Conservation (phyloP, 2,797 vertebrate genomes). For the Coccyzus lansbergi region DNA sequence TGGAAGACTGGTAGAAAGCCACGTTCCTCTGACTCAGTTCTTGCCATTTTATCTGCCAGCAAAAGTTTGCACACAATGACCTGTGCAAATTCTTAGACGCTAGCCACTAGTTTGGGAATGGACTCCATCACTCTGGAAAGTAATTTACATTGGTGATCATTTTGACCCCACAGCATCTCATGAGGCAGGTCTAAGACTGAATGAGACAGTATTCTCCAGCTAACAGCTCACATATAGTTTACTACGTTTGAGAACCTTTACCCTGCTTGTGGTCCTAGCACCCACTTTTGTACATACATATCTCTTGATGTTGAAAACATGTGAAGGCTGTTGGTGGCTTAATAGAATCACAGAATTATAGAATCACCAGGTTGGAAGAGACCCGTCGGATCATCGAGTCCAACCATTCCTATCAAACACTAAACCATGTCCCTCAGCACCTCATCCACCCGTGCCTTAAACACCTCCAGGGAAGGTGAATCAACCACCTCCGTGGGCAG, state of each 20-base stretch:
- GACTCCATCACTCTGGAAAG: neutral
- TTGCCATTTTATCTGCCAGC: neutral
- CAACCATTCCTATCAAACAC: too few relatives aligned
- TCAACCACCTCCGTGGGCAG: too few relatives aligned
- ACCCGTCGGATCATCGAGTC: too few relatives aligned
- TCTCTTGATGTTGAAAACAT: neutral
- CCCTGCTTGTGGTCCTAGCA: neutral
- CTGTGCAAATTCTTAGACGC: neutral
- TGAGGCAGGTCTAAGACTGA: neutral
- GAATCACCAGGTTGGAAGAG: too few relatives aligned
- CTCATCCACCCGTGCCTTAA: too few relatives aligned
- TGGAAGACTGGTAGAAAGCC: neutral
- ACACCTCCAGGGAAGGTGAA: too few relatives aligned
- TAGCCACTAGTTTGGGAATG: neutral
- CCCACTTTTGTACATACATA: neutral
- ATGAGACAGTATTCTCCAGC: neutral
- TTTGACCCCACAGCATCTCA: neutral
- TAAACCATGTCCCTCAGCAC: too few relatives aligned
- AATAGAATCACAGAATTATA: too few relatives aligned
- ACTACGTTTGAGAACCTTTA: rapidly evolving
- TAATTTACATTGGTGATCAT: neutral
- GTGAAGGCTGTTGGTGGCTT: neutral
- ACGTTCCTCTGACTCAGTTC: neutral
- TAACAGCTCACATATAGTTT: neutral
- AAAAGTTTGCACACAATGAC: neutral